Evolutionary conservation across 2,797 vertebrate species (phyloP), one percentile per base, ranked within the genome.

Genomic region (Melopsittacus undulatus): DNA sequence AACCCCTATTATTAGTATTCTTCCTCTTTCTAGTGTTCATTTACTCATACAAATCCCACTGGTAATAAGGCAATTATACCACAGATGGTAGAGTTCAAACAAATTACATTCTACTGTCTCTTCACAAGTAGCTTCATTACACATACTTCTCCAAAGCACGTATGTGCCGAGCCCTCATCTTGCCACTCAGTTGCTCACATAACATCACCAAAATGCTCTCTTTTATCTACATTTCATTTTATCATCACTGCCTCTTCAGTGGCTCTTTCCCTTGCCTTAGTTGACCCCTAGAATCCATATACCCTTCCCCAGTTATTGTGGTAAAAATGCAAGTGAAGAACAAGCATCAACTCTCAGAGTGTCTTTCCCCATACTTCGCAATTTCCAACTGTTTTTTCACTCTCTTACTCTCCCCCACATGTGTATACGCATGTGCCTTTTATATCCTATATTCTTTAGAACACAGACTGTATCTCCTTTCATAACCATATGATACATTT

Each of bases 31-130:
- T 96, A 73, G 85, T 74, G 90, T 95, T 97, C 95, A 96, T 96
- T 97, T 98, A 96, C 93, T 97, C 92, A 83, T 74, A 95, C 92
- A 97, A 98, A 96, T 98, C 97, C 97, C 97, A 95, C 91, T 96
- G 97, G 95, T 89, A 96, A 95, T 82, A 92, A 97, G 83, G 96
- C 94, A 97, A 97, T 98, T 97, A 97, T 92, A 96, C 76, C 96
- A 92, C 96, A 97, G 97, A 97, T 98, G 97, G 96, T 82, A 96
- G 89, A 95, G 95, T 97, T 97, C 95, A 97, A 95, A 94, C 96
- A 96, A 97, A 97, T 97, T 97, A 96, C 96, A 96, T 94, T 94
- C 87, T 96, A 90, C 94, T 81, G 80, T 92, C 93, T 96, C 92
- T 91, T 92, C 95, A 80, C 57, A 97, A 96, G 96, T 95, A 96